Percentiles rank a stretch among this genome's conserved stretches.
Conservation (phyloP, 23 tunicate species). For the Halocynthia roretzi region DNA sequence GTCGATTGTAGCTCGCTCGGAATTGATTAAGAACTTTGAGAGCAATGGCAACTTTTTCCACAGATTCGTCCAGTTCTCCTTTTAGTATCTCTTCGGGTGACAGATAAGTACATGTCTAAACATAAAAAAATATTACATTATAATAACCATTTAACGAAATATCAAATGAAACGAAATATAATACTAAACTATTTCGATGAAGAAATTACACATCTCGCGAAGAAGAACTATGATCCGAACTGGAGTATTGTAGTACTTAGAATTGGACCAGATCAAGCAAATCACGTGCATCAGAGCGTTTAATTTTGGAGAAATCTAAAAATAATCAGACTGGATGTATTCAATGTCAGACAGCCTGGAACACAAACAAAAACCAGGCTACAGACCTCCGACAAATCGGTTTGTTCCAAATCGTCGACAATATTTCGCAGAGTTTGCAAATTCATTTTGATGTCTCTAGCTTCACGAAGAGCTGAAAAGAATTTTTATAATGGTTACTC, state of each 20-base stretch:
- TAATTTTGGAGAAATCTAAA: slow-evolving; percentile 58
- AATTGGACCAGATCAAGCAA: slow-evolving; percentile 78
- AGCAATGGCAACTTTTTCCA: slow-evolving; percentile 60
- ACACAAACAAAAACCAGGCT: background rate
- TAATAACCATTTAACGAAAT: background rate
- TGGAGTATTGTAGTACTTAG: slow-evolving; percentile 85
- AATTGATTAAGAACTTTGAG: slow-evolving; percentile 53
- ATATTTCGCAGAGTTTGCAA: slow-evolving; percentile 57
- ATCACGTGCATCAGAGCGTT: slow-evolving; percentile 78
- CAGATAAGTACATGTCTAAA: slow-evolving; percentile 56
- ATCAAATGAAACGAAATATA: background rate
- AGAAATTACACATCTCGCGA: slow-evolving; percentile 84
- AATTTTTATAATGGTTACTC: too few species aligned
- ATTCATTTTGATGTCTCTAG: slow-evolving; percentile 82
- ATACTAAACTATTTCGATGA: slow-evolving; percentile 52
- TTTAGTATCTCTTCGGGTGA: slow-evolving; percentile 86
- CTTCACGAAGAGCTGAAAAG: slow-evolving; percentile 76
- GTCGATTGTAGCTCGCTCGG: slow-evolving; percentile 25
- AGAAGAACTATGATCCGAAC: slow-evolving; percentile 79
- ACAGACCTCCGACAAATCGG: slow-evolving; percentile 67
- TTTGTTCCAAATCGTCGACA: slow-evolving; percentile 86
- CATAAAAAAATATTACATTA: background rate
- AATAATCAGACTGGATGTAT: background rate
- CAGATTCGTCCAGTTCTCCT: slow-evolving; percentile 85
- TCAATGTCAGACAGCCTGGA: background rate